These are phyloP conservation scores for Caenorhabditis virilis DNA, from an alignment of 2,888 invertebrate species.

Conservation along the genomic window DNA sequence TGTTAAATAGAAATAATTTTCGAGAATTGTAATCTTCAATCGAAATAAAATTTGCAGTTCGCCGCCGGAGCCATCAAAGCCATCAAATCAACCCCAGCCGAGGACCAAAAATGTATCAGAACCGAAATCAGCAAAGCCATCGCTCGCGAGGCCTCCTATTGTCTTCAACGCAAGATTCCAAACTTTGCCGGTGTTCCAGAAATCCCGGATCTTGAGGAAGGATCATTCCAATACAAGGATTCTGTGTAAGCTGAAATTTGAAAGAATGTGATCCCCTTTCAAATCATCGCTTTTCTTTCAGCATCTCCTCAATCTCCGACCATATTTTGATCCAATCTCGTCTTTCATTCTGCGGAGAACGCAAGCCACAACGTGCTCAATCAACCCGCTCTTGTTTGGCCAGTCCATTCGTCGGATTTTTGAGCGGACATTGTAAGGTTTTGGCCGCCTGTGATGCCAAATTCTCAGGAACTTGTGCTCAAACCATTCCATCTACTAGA, in stretches of 20 bases:
- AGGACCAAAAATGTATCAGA: slow-evolving; percentile 67
- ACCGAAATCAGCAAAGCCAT: slow-evolving; percentile 65
- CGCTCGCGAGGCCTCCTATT: slow-evolving; percentile 62
- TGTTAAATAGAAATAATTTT: no score
- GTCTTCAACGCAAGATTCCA: slow-evolving; percentile 60
- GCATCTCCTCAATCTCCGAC: slow-evolving; percentile 67
- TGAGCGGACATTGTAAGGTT: slow-evolving; percentile 62
- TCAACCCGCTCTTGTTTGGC: slow-evolving; percentile 60
- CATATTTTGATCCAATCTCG: slow-evolving; percentile 67
- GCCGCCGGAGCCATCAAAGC: slow-evolving; percentile 67
- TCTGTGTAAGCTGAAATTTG: slow-evolving; percentile 59
- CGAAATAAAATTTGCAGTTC: slow-evolving; percentile 42
- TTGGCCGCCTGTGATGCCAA: slow-evolving; percentile 45
- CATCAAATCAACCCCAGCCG: slow-evolving; percentile 64
- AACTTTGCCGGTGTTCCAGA: slow-evolving; percentile 66
- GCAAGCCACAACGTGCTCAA: slow-evolving; percentile 64
- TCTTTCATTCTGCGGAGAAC: slow-evolving; percentile 65
- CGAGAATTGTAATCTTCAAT: not conserved
- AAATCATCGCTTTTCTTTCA: slow-evolving; percentile 24
- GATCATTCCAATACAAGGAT: slow-evolving; percentile 63
- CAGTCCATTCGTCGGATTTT: slow-evolving; percentile 65
- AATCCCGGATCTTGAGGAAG: slow-evolving; percentile 67
- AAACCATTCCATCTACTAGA: slow-evolving; percentile 48
- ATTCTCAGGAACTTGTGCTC: slow-evolving; percentile 52
- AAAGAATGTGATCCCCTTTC: not conserved